Evolutionary conservation across 2,797 vertebrate genomes (phyloP), one percentile per base, ranked within the genome.

Genomic region (Clarias platycephalus): DNA sequence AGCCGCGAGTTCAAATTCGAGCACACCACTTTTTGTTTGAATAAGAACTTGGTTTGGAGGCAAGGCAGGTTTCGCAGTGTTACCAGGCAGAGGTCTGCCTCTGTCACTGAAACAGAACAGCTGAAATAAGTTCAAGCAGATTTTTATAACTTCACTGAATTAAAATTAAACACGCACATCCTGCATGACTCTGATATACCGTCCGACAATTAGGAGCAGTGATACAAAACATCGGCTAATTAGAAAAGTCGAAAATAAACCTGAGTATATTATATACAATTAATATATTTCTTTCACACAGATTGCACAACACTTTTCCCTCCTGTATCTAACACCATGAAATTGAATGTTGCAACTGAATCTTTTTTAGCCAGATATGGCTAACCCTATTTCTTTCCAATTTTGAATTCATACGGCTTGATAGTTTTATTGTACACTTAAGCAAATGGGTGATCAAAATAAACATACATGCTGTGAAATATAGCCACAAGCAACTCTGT

Each of bases 1-100:
- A 97, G 96, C 97, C 98, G 97, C 97, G 96, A 99, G 97, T 97
- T 98, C 96, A 98, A 97, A 98, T 96, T 97, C 96, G 96, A 97
- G 97, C 97, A 98, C 97, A 97, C 97, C 96, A 97, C 96, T 95
- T 98, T 85, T 97, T 97, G 97, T 96, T 98, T 97, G 96, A 98
- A 98, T 97, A 97, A 97, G 96, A 96, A 96, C 95, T 96, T 96
- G 95, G 95, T 96, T 96, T 95, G 94, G 93, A 93, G 92, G 92
- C 87, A 82, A 88, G 81, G 71, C 87, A 75, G 94, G 92, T 93
- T 79, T 92, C 91, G 94, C 93, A 91, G 95, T 95, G 96, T 94
- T 93, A 92, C 93, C 93, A 94, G 91, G 92, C 92, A 93, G 92
- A 66, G 70, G 74, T 70, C 68, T 79, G 34, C 71, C 34, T 83